A percentile compares a stretch with the other conserved stretches of the same genome.
Conservation (phyloP, 2,797 vertebrate genomes). For the Manis crassicaudata region DNA sequence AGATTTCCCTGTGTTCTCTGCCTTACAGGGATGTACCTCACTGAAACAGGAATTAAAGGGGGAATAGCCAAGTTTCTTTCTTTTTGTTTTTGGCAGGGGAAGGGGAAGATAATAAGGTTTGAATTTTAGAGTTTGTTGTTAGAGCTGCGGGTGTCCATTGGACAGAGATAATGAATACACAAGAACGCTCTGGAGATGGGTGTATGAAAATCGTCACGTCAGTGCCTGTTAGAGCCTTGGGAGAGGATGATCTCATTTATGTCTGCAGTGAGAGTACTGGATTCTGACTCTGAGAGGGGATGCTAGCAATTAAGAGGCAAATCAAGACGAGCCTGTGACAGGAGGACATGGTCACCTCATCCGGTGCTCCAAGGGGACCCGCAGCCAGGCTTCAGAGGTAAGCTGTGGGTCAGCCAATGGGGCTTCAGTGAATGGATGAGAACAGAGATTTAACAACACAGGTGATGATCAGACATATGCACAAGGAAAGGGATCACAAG, state of each 20-base stretch:
- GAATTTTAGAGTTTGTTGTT: neutral
- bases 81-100: neutral
- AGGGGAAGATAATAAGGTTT: neutral
- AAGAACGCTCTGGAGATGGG: neutral
- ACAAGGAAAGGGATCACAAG: neutral
- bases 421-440: neutral
- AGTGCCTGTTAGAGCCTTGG: neutral
- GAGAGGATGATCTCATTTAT: neutral
- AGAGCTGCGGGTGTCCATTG: neutral
- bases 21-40: neutral
- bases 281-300: neutral
- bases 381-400: neutral
- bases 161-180: neutral
- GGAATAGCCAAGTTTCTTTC: neutral
- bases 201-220: neutral
- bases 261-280: neutral
- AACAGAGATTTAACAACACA: neutral
- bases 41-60: neutral
- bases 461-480: neutral
- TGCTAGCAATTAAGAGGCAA: neutral
- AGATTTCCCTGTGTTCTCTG: neutral
- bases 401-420: neutral
- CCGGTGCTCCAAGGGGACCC: neutral
- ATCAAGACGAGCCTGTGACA: neutral
- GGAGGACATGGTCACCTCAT: neutral